phyloP scores from a whole-genome alignment of 2,797 vertebrate species.

The Spondyliosoma cantharus region DNA sequence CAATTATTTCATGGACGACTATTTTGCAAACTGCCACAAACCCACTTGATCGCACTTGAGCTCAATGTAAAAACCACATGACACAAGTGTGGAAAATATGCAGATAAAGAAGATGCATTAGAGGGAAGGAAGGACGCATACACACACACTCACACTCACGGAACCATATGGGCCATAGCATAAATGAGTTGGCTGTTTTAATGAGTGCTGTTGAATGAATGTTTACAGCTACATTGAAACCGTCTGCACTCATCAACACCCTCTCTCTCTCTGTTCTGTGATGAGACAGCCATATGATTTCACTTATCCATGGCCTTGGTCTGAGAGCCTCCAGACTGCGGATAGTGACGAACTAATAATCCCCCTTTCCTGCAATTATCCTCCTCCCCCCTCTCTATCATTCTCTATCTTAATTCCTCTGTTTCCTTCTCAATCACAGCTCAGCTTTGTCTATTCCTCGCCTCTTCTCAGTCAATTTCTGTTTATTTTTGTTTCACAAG shows the following conservation, averaged over 20 bases:
- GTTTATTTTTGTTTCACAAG: conserved; percentile 49
- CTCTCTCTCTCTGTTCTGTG: conserved; percentile 50
- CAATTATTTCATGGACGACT: conserved; percentile 46
- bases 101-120: conserved; percentile 55
- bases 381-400: conserved; percentile 54
- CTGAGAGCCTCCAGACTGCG: conserved; percentile 73
- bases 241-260: conserved; percentile 66
- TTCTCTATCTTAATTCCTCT: conserved; percentile 54
- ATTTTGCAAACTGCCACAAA: conserved; percentile 27
- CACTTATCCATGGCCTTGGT: conserved; percentile 81
- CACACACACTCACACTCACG: conserved; percentile 12
- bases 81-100: conserved; percentile 41
- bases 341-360: conserved; percentile 82
- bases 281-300: conserved; percentile 81
- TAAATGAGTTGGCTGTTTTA: conserved; percentile 71
- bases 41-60: conserved; percentile 43
- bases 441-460: conserved; percentile 64
- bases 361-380: conserved; percentile 82
- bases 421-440: conserved; percentile 66
- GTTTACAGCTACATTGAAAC: conserved; percentile 63
- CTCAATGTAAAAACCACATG: conserved; percentile 45
- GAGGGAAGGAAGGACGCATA: conserved; percentile 32
- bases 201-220: conserved; percentile 71
- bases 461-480: conserved; percentile 41
- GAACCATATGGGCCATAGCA: conserved; percentile 76